These are phyloP conservation scores for Eremophila alpestris DNA, from an alignment of 2,797 vertebrate genomes.

Conservation along the genomic window DNA sequence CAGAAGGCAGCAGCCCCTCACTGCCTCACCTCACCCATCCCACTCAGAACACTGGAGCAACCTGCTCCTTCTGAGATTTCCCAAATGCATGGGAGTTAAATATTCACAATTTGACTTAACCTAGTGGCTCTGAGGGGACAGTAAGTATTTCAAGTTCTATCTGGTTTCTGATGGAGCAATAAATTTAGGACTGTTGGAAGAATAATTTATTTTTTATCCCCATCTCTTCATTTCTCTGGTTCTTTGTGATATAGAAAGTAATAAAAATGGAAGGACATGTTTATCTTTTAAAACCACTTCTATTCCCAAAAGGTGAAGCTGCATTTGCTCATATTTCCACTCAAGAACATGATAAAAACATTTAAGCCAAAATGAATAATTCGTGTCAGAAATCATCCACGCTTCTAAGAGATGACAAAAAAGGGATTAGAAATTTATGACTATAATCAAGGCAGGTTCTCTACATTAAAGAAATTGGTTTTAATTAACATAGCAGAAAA, in stretches of 20 bases:
- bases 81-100: background rate
- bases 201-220: background rate
- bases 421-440: background rate
- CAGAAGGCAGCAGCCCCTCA: background rate
- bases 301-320: background rate
- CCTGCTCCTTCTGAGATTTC: background rate
- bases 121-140: background rate
- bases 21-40: accelerated
- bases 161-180: background rate
- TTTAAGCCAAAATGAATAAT: constrained; percentile 5
- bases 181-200: background rate
- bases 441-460: background rate
- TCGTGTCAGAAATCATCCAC: background rate
- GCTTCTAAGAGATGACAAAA: background rate
- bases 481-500: constrained; percentile 37
- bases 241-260: background rate
- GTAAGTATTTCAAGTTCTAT: background rate
- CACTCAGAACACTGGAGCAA: accelerated
- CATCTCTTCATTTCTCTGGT: background rate
- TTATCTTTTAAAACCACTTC: constrained; percentile 19
- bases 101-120: background rate
- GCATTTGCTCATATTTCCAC: background rate
- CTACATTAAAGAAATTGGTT: background rate
- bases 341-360: background rate
- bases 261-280: background rate